These are phyloP conservation scores for Anthophora plumipes DNA, from an alignment of 2,888 invertebrate species.

Conservation along the genomic window DNA sequence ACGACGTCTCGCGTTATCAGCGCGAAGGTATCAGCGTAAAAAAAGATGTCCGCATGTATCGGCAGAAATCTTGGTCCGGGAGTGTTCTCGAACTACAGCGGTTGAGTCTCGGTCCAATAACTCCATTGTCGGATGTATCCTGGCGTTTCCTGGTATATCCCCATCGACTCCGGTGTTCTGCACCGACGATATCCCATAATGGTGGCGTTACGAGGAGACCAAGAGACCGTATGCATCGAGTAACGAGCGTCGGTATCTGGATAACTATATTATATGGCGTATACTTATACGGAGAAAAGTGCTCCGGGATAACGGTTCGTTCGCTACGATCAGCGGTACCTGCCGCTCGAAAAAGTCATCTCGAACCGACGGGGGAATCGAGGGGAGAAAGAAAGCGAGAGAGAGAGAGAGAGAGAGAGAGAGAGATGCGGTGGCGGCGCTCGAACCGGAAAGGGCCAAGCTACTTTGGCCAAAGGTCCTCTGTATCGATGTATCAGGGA, in stretches of 20 bases:
- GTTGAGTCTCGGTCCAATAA: constrained; percentile 58
- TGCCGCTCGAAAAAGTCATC: constrained; percentile 73
- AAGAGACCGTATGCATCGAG: constrained; percentile 62
- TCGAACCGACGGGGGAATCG: constrained; percentile 23
- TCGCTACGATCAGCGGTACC: constrained; percentile 75
- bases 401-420: constrained; percentile 6
- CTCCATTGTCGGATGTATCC: constrained; percentile 61
- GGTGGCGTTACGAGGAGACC: constrained; percentile 57
- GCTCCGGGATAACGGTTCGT: constrained; percentile 75
- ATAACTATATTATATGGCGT: constrained; percentile 78
- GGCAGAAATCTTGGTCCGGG: constrained; percentile 40
- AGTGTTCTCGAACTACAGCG: constrained; percentile 18
- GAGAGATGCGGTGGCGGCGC: constrained; percentile 12
- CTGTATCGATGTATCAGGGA: constrained; percentile 43
- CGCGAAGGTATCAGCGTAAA: constrained; percentile 15
- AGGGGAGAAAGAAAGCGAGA: no score
- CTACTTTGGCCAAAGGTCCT: constrained; percentile 50
- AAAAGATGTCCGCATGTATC: constrained; percentile 36
- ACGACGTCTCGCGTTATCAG: constrained; percentile 17
- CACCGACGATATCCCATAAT: constrained; percentile 66
- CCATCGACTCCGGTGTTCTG: constrained; percentile 67
- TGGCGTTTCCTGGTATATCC: constrained; percentile 61
- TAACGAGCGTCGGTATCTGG: constrained; percentile 60
- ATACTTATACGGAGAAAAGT: constrained; percentile 75
- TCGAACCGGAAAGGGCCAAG: constrained; percentile 26